A percentile compares a stretch with the other conserved stretches of the same genome.
phyloP scores from a whole-genome alignment of 2,888 invertebrate species.

The Diadromus collaris region DNA sequence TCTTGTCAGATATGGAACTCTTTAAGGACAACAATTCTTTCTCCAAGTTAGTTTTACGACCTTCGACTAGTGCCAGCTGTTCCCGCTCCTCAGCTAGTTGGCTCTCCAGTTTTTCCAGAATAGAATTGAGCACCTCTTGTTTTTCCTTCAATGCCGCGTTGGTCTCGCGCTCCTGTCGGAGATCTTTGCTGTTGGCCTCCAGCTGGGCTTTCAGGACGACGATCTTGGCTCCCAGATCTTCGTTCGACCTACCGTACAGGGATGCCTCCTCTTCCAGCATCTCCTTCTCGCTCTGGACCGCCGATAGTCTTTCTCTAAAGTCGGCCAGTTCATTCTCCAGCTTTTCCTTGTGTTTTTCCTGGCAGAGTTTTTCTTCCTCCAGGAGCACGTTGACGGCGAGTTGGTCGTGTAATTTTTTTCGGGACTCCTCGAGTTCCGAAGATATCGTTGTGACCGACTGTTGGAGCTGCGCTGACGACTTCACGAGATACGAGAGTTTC shows the following conservation, averaged over 20 bases:
- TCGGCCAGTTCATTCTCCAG: conserved; percentile 26
- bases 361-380: conserved; percentile 9
- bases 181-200: neutral
- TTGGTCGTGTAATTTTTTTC: conserved; percentile 51
- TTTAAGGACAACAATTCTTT: conserved; percentile 28
- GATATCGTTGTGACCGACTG: conserved; percentile 32
- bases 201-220: conserved; percentile 1
- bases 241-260: conserved; percentile 14
- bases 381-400: conserved; percentile 40
- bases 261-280: conserved; percentile 28
- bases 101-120: conserved; percentile 10
- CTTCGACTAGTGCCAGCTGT: neutral
- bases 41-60: conserved; percentile 7
- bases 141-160: neutral
- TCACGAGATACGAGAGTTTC: conserved; percentile 32
- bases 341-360: conserved; percentile 21
- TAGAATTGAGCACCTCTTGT: neutral
- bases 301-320: conserved; percentile 7
- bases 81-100: conserved; percentile 2
- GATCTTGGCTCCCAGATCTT: conserved; percentile 16
- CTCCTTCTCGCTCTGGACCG: conserved; percentile 32
- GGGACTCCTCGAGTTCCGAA: conserved; percentile 28
- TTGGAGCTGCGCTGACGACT: conserved; percentile 12
- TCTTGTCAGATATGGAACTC: conserved; percentile 2
- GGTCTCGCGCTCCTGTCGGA: conserved; percentile 2